These are phyloP conservation scores for Solea solea DNA, from an alignment of 2,113 vertebrate species.

Conservation along the genomic window DNA sequence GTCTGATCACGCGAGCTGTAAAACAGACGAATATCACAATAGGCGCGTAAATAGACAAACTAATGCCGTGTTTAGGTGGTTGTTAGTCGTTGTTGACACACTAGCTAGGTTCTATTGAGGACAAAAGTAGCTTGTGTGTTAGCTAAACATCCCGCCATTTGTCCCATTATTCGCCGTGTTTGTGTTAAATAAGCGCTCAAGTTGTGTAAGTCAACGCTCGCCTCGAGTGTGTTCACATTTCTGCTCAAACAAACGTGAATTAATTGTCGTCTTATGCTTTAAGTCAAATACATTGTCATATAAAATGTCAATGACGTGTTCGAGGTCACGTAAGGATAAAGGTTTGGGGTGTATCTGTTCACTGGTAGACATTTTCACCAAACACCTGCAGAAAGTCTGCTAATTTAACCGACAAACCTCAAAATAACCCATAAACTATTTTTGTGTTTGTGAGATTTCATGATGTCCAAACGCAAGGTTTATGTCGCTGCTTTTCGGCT, in stretches of 20 bases:
- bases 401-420: background rate
- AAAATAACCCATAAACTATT: background rate
- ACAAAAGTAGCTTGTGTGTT: background rate
- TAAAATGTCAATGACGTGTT: too few relatives aligned
- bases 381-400: too few relatives aligned
- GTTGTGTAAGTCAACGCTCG: background rate
- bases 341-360: background rate
- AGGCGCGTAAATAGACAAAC: background rate
- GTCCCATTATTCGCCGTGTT: background rate
- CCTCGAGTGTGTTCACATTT: background rate
- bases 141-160: conserved; percentile 56
- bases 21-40: background rate
- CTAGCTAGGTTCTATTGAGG: background rate
- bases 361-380: too few relatives aligned
- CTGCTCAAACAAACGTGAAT: too few relatives aligned
- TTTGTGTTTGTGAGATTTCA: background rate
- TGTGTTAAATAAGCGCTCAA: background rate
- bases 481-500: background rate
- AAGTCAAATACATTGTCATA: too few relatives aligned
- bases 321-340: too few relatives aligned
- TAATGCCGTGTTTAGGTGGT: rapidly evolving
- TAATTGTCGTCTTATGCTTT: too few relatives aligned
- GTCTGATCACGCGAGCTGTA: background rate
- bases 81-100: background rate
- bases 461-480: rapidly evolving